phyloP scores from a whole-genome alignment of 2,113 vertebrate species.

The Noctilio leporinus region DNA sequence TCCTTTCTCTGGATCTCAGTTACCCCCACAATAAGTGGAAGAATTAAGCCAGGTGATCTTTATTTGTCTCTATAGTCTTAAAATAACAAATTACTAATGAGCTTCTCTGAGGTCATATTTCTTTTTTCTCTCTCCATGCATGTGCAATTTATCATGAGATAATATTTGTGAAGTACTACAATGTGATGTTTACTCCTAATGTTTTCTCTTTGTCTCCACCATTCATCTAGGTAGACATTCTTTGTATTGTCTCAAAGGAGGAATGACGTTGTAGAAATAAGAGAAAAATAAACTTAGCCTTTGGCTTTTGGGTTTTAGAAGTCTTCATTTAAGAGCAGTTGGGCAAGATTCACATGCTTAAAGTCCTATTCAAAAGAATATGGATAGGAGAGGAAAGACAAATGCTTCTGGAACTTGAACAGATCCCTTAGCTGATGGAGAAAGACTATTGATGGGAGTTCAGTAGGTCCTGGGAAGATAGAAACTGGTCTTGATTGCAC shows the following conservation, averaged over 20 bases:
- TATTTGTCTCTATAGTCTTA: neutral
- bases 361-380: neutral
- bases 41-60: neutral
- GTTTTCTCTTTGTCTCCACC: neutral
- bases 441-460: neutral
- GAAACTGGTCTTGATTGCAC: neutral
- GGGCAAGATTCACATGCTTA: neutral
- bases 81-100: neutral
- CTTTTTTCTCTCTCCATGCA: neutral
- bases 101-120: neutral
- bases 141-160: neutral
- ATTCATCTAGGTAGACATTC: neutral
- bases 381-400: neutral
- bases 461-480: neutral
- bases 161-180: neutral
- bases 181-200: neutral
- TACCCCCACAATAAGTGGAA: neutral
- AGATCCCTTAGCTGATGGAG: neutral
- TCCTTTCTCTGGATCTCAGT: neutral
- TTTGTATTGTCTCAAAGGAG: neutral
- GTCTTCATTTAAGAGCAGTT: neutral
- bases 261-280: neutral
- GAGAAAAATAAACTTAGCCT: neutral
- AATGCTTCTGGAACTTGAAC: neutral
- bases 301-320: constrained; percentile 7